phyloP scores from a whole-genome alignment of 2,797 vertebrate species.

The Karalla daura region DNA sequence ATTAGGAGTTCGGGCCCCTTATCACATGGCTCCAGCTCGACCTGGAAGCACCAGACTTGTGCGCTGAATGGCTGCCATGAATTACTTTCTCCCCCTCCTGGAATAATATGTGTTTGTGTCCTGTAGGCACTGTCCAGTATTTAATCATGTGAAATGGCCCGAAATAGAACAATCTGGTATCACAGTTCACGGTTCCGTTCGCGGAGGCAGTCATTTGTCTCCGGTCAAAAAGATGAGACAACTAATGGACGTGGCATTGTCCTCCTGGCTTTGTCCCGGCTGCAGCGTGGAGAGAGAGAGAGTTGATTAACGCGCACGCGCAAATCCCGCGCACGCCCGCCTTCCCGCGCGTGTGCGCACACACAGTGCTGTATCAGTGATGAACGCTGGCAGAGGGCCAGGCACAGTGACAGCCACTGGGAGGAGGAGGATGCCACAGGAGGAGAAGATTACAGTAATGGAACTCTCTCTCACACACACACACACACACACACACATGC shows the following conservation, averaged over 20 bases:
- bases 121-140: conserved; percentile 55
- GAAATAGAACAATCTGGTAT: conserved; percentile 64
- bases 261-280: conserved; percentile 42
- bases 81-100: conserved; percentile 3
- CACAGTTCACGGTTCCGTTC: conserved; percentile 49
- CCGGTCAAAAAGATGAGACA: conserved; percentile 51
- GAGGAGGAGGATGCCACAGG: conserved; percentile 28
- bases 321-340: neutral
- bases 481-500: neutral
- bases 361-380: conserved; percentile 26
- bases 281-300: conserved; percentile 25
- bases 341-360: neutral
- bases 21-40: conserved; percentile 51
- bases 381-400: conserved; percentile 39
- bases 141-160: conserved; percentile 68
- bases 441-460: conserved; percentile 45
- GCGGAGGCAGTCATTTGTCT: conserved; percentile 58
- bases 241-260: conserved; percentile 46
- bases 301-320: conserved; percentile 44
- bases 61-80: conserved; percentile 38
- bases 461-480: conserved; percentile 21
- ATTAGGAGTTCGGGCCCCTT: conserved; percentile 32
- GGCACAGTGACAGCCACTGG: conserved; percentile 39
- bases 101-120: conserved; percentile 45
- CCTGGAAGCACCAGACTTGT: conserved; percentile 43